These are phyloP conservation scores for Lepus townsendii DNA, from an alignment of 2,797 vertebrate species.

Conservation along the genomic window DNA sequence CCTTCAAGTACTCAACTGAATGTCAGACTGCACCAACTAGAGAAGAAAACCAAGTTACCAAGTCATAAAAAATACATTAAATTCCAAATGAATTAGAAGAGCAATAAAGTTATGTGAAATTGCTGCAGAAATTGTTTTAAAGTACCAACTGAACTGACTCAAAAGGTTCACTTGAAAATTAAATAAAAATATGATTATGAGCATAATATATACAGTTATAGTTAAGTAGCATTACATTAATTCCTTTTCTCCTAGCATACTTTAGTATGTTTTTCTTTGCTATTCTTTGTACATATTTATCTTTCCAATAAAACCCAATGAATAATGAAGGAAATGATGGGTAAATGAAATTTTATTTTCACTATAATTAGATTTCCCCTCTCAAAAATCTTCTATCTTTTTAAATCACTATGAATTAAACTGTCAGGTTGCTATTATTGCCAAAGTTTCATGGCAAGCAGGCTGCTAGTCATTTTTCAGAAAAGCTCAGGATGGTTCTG, in stretches of 20 bases:
- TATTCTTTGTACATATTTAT: conserved; percentile 72
- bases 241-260: conserved; percentile 63
- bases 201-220: conserved; percentile 68
- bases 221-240: conserved; percentile 61
- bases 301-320: conserved; percentile 71
- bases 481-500: conserved; percentile 33
- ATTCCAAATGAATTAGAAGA: conserved; percentile 76
- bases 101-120: conserved; percentile 68
- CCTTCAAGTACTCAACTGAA: conserved; percentile 38
- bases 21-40: neutral
- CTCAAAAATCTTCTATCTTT: conserved; percentile 79
- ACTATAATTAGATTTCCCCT: conserved; percentile 81
- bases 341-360: conserved; percentile 83
- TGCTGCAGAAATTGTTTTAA: conserved; percentile 68
- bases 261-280: conserved; percentile 65
- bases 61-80: conserved; percentile 75
- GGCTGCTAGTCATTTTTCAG: conserved; percentile 27
- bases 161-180: conserved; percentile 71
- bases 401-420: conserved; percentile 81
- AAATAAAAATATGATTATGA: conserved; percentile 73
- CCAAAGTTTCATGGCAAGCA: conserved; percentile 49
- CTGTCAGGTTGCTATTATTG: conserved; percentile 57
- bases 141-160: conserved; percentile 66
- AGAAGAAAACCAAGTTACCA: conserved; percentile 67
- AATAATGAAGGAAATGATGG: conserved; percentile 82